These are phyloP conservation scores for Chrysemys picta DNA, from an alignment of 2,113 vertebrate species.

Conservation along the genomic window DNA sequence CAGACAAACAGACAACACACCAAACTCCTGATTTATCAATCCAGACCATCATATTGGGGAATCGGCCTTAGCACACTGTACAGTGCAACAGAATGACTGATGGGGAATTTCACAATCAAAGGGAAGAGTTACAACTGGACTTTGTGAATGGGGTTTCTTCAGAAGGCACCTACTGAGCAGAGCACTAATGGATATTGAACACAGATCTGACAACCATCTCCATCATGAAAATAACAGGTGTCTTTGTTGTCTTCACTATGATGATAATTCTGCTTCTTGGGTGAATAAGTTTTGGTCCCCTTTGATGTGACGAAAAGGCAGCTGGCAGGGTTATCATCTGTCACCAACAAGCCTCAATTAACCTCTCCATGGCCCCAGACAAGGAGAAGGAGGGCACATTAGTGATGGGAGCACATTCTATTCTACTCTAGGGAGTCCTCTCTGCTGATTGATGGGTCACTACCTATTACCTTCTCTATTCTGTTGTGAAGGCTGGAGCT, in stretches of 20 bases:
- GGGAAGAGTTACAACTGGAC: not conserved
- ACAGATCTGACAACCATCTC: not conserved
- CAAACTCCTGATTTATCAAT: not conserved
- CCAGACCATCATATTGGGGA: not conserved
- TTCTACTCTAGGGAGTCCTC: not conserved
- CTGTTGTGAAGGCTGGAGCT: not conserved
- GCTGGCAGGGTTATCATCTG: not conserved
- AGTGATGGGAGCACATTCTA: not conserved
- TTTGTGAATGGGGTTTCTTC: not conserved
- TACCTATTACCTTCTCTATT: not conserved
- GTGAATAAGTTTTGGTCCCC: not conserved
- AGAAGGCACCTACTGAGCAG: not conserved
- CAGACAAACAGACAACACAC: not conserved
- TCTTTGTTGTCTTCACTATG: not conserved
- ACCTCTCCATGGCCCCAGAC: not conserved
- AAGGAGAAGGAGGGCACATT: not conserved
- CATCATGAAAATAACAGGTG: not conserved
- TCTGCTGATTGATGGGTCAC: not conserved
- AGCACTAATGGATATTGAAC: not conserved
- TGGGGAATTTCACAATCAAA: not conserved
- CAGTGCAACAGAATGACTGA: not conserved
- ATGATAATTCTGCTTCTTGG: not conserved
- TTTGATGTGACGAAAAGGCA: not conserved
- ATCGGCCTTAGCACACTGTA: rapidly evolving
- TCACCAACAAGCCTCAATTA: not conserved